Evolutionary conservation across 2,113 vertebrate species (phyloP).

Genomic region (Archilochus colubris): DNA sequence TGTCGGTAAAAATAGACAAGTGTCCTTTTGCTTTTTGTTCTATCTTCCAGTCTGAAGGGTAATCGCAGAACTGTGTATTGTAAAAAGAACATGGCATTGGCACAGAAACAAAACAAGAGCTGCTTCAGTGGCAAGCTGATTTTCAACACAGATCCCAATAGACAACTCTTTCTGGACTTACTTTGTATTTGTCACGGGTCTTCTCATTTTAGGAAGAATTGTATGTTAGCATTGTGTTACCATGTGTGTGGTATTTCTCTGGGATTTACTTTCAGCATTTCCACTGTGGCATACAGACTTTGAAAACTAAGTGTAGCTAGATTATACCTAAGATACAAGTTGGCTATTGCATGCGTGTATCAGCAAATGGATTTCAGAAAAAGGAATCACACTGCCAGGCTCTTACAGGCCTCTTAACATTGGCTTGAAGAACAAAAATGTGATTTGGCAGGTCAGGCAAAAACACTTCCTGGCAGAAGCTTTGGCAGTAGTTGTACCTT

Average conservation of each 20-base stretch:
- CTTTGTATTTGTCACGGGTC: background rate
- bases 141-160: background rate
- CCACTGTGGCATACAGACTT: background rate
- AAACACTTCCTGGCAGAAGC: constrained; percentile 20
- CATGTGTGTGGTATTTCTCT: background rate
- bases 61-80: background rate
- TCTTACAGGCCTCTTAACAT: background rate
- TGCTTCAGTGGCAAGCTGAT: background rate
- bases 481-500: background rate
- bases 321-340: background rate
- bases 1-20: background rate
- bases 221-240: background rate
- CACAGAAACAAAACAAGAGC: background rate
- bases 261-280: background rate
- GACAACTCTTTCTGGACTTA: background rate
- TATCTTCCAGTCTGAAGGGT: background rate
- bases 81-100: background rate
- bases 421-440: background rate
- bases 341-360: background rate
- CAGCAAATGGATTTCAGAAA: background rate
- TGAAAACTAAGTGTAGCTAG: background rate
- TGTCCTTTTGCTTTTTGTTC: background rate
- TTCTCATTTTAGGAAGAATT: background rate
- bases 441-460: background rate
- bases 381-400: background rate